phyloP scores from a whole-genome alignment of 64 coral and sea anemone species.

The Montipora foliosa region DNA sequence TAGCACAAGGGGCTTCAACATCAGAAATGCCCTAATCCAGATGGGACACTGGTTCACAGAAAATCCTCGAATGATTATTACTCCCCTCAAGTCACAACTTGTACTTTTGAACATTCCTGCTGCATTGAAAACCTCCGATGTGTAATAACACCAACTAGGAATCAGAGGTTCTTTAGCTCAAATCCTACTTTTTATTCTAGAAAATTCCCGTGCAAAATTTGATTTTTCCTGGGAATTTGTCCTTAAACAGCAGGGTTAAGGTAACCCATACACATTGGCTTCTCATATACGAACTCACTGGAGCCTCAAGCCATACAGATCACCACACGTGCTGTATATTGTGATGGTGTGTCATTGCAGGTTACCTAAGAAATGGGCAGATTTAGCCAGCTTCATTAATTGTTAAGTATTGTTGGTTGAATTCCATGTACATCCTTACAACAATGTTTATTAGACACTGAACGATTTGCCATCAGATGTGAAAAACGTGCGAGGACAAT shows the following conservation, averaged over 20 bases:
- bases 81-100: background rate
- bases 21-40: background rate
- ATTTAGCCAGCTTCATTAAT: conserved; percentile 83
- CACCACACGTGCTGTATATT: conserved; percentile 63
- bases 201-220: background rate
- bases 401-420: conserved; percentile 67
- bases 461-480: conserved; percentile 71
- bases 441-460: conserved; percentile 76
- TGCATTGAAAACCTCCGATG: background rate
- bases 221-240: background rate
- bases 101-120: background rate
- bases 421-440: conserved; percentile 64
- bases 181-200: background rate
- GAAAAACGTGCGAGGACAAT: conserved; percentile 72
- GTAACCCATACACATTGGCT: background rate
- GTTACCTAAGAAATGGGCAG: conserved; percentile 76
- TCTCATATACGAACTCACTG: background rate
- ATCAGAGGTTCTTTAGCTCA: background rate
- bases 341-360: conserved; percentile 57
- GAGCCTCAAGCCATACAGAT: conserved; percentile 7
- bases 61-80: background rate
- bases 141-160: background rate
- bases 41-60: background rate
- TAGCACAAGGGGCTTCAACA: background rate
- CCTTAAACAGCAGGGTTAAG: background rate